Percentiles rank a stretch among this genome's conserved stretches.
Conservation (phyloP, 2,113 vertebrate genomes). For the Cyprinodon tularosa region DNA sequence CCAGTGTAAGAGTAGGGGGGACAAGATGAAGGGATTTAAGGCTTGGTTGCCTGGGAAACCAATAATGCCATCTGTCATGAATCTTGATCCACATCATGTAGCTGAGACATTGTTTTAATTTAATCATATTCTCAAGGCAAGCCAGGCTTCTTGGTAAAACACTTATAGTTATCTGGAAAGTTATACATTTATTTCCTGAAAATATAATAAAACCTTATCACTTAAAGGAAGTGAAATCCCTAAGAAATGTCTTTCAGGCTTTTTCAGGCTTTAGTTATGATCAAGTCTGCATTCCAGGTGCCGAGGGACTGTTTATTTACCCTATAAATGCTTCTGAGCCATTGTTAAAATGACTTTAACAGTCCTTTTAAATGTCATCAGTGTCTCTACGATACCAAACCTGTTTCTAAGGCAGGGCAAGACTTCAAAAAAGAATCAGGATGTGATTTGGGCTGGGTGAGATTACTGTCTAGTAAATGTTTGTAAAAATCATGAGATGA, state of each 20-base stretch:
- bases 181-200: not conserved
- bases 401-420: conserved; percentile 32
- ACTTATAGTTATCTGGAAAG: not conserved
- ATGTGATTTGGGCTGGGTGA: conserved; percentile 23
- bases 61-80: conserved; percentile 76
- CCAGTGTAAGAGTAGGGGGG: conserved; percentile 23
- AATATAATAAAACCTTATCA: not conserved
- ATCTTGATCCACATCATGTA: conserved; percentile 74
- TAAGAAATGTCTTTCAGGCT: conserved; percentile 20
- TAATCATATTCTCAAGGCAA: conserved; percentile 55
- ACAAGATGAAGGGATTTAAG: conserved; percentile 55
- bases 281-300: conserved; percentile 38
- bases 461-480: conserved; percentile 1
- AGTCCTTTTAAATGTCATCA: conserved; percentile 53
- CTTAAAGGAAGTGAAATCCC: conserved; percentile 2
- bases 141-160: conserved; percentile 35
- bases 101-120: conserved; percentile 70
- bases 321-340: conserved; percentile 53
- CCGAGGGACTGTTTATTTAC: conserved; percentile 46
- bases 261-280: conserved; percentile 20
- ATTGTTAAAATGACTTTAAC: conserved; percentile 53
- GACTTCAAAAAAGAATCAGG: conserved; percentile 36
- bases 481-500: not conserved
- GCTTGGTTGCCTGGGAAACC: conserved; percentile 81
- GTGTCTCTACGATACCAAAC: conserved; percentile 30